Conservation (phyloP, 2,888 invertebrate species). For the Catocala sponsa region DNA sequence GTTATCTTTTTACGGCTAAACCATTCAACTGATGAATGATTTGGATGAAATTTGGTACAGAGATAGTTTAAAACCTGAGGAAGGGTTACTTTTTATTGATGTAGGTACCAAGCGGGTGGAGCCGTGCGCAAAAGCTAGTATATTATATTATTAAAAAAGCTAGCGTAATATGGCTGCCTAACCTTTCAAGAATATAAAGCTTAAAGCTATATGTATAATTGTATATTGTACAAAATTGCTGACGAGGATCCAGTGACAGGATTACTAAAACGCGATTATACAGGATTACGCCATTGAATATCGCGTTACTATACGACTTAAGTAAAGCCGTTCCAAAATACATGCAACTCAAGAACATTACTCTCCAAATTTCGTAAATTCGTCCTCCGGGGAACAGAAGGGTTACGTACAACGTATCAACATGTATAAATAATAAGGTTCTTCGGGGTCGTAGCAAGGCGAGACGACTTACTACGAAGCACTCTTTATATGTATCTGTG, state of each 20-base stretch:
- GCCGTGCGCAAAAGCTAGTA: no score
- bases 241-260: neutral
- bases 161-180: no score
- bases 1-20: no score
- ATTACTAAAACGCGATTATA: constrained; percentile 30
- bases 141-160: no score
- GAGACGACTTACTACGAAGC: no score
- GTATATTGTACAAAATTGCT: neutral
- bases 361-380: constrained; percentile 28
- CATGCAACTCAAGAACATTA: constrained; percentile 20
- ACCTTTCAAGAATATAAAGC: no score
- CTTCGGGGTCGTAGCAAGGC: neutral
- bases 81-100: no score
- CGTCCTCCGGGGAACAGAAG: constrained; percentile 14
- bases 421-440: constrained; percentile 12
- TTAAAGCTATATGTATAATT: neutral
- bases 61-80: no score
- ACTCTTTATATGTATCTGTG: no score
- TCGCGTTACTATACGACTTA: constrained; percentile 19
- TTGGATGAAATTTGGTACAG: no score
- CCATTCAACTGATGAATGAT: no score
- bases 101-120: no score
- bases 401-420: constrained; percentile 8
- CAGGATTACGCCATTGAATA: constrained; percentile 27
- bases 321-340: constrained; percentile 23